These are phyloP conservation scores for Fistularia commersonii DNA, from an alignment of 2,797 vertebrate species.

Conservation along the genomic window DNA sequence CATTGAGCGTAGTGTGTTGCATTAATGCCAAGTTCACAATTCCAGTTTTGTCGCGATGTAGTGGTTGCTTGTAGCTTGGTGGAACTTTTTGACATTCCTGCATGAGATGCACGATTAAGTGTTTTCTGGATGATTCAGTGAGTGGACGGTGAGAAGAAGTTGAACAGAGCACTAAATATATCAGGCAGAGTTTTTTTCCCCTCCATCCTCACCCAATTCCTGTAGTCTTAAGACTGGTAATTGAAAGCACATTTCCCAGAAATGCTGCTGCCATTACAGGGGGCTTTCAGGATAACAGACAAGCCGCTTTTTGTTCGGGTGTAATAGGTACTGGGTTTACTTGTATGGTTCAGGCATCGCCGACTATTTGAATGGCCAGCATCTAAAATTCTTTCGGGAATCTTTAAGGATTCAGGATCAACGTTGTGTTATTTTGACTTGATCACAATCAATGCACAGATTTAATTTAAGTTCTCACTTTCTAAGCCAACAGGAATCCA, in stretches of 20 bases:
- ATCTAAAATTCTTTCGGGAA: conserved; percentile 3
- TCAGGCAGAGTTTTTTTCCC: conserved; percentile 66
- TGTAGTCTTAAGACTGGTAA: conserved; percentile 84
- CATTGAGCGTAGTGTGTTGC: conserved; percentile 6
- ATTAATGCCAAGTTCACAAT: conserved; percentile 36
- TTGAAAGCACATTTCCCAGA: conserved; percentile 89
- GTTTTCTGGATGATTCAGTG: conserved; percentile 84
- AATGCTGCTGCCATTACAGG: conserved; percentile 61
- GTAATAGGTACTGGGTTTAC: conserved; percentile 41
- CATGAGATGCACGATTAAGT: conserved; percentile 83
- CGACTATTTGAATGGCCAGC: conserved; percentile 18
- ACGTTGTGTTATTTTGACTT: not conserved
- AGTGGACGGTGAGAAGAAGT: conserved; percentile 86
- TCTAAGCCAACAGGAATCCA: too few species aligned
- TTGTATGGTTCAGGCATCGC: conserved; percentile 23
- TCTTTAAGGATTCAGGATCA: too few species aligned
- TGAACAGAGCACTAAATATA: conserved; percentile 87
- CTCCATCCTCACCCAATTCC: conserved; percentile 54
- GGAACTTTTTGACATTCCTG: conserved; percentile 79
- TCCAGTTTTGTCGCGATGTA: conserved; percentile 30
- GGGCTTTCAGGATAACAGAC: conserved; percentile 60
- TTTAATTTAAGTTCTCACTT: too few species aligned
- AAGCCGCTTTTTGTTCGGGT: conserved; percentile 67
- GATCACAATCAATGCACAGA: conserved; percentile 4
- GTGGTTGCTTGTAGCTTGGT: conserved; percentile 70